phyloP scores from a whole-genome alignment of 2,113 vertebrate species.

The Barnardius zonarius region DNA sequence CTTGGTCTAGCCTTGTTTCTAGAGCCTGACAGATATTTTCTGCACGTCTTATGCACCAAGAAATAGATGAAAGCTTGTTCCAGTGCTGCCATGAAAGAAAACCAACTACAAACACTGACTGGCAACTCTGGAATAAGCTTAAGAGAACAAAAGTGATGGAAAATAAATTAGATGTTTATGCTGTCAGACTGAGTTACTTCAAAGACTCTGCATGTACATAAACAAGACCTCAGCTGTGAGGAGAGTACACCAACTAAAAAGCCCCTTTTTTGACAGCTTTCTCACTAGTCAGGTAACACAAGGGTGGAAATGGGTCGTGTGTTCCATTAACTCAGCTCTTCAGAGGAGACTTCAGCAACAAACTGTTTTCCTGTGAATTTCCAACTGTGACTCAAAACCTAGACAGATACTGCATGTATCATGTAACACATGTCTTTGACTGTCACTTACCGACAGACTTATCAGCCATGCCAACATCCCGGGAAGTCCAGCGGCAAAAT shows the following conservation, averaged over 20 bases:
- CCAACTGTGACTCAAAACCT: neutral
- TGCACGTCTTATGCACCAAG: neutral
- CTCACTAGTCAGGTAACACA: neutral
- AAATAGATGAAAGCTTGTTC: neutral
- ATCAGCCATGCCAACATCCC: conserved; percentile 98
- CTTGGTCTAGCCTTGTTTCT: neutral
- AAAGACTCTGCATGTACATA: neutral
- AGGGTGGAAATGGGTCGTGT: neutral
- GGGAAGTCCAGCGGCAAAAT: conserved; percentile 98
- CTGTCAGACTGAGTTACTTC: neutral
- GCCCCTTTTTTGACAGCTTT: neutral
- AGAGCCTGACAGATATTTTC: neutral
- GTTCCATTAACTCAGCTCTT: neutral
- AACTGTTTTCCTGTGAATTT: neutral
- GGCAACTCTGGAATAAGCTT: neutral
- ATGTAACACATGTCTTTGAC: neutral
- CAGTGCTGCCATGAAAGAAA: neutral
- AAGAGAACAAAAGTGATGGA: neutral
- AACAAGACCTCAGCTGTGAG: neutral
- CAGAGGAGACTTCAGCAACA: neutral
- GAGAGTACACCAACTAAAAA: neutral
- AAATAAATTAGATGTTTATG: neutral
- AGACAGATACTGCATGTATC: fast-evolving
- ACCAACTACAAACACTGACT: neutral
- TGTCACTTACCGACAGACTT: conserved; percentile 92